These are phyloP conservation scores for Eupsilia transversa DNA, from an alignment of 2,888 invertebrate species.

Conservation along the genomic window DNA sequence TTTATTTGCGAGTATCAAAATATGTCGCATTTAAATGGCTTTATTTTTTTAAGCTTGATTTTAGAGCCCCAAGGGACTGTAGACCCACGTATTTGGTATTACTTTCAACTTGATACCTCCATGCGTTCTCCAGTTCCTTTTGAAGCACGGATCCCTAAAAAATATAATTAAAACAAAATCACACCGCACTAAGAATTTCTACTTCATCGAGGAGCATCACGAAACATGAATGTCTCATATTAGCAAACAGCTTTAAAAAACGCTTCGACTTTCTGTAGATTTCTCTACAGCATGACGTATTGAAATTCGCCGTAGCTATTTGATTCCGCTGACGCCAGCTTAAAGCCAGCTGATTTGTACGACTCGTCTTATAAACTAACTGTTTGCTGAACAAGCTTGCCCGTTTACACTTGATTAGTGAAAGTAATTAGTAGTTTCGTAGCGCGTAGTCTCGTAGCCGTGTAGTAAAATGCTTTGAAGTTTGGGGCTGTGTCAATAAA, in stretches of 20 bases:
- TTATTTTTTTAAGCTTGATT: too few species aligned
- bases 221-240: background rate
- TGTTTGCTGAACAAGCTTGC: slow-evolving; percentile 44
- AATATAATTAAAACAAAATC: background rate
- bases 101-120: too few species aligned
- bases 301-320: slow-evolving; percentile 69
- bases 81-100: too few species aligned
- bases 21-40: too few species aligned
- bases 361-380: slow-evolving; percentile 64
- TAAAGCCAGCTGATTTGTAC: slow-evolving; percentile 65
- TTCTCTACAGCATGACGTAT: slow-evolving; percentile 46
- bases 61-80: too few species aligned
- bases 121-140: too few species aligned
- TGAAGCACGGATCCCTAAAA: too few species aligned
- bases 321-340: slow-evolving; percentile 71
- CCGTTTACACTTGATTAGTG: slow-evolving; percentile 40
- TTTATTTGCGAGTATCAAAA: too few species aligned
- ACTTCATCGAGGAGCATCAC: background rate
- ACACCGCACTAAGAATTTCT: background rate
- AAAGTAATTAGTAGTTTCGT: slow-evolving; percentile 30
- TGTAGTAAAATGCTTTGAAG: background rate
- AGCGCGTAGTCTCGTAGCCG: background rate
- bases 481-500: background rate
- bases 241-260: background rate
- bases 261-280: slow-evolving; percentile 45